Evolutionary conservation across 2,888 invertebrate species (phyloP).

Genomic region (Aphodius granarius): DNA sequence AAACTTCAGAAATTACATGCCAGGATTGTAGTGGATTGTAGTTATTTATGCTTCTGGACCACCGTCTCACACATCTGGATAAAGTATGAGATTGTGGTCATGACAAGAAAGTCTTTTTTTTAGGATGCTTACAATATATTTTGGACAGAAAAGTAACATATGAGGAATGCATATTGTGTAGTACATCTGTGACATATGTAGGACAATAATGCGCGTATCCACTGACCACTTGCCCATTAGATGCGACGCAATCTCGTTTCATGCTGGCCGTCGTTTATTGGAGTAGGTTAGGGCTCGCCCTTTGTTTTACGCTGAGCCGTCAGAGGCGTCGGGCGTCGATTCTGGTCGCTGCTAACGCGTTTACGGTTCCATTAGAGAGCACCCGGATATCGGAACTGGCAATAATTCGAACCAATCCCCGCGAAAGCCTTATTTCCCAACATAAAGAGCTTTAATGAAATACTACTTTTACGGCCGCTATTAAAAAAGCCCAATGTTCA

Average conservation of each 20-base stretch:
- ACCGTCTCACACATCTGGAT: no score
- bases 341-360: constrained; percentile 2
- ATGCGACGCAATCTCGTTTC: constrained; percentile 19
- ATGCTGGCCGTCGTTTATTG: constrained; percentile 24
- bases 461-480: constrained; percentile 22
- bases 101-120: no score
- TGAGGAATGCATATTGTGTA: no score
- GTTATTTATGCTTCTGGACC: no score
- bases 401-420: constrained; percentile 16
- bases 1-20: no score
- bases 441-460: constrained; percentile 32
- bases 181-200: constrained; percentile 23
- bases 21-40: no score
- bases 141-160: no score
- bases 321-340: background rate
- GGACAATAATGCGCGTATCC: constrained; percentile 24
- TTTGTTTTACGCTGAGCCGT: constrained; percentile 26
- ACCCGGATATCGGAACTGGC: constrained; percentile 7
- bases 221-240: constrained; percentile 18
- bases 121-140: no score
- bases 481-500: background rate
- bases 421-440: constrained; percentile 9
- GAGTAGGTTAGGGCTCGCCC: constrained; percentile 26
- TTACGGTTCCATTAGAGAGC: background rate
- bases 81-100: no score